phyloP scores from a whole-genome alignment of 2,888 invertebrate species.

The Perdita meconis region DNA sequence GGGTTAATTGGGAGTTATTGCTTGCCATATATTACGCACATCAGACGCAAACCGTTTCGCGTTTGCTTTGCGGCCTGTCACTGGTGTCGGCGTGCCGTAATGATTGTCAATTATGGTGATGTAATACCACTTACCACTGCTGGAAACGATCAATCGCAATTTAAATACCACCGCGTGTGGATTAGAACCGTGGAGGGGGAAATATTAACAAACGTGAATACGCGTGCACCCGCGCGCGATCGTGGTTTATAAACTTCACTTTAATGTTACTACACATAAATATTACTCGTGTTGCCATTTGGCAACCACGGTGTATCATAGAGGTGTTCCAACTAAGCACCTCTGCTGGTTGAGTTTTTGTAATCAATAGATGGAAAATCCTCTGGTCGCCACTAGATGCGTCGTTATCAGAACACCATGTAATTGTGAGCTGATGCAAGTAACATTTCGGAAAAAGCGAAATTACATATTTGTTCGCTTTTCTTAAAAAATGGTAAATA shows the following conservation, averaged over 20 bases:
- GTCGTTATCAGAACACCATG: too few species aligned
- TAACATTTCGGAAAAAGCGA: too few species aligned
- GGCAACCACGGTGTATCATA: too few species aligned
- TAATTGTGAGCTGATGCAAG: too few species aligned
- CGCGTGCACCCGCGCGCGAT: neutral
- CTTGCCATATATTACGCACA: constrained; percentile 61
- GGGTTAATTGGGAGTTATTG: constrained; percentile 69
- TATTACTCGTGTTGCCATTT: too few species aligned
- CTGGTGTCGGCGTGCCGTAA: constrained; percentile 38
- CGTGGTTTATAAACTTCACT: constrained; percentile 9
- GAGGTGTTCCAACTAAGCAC: too few species aligned
- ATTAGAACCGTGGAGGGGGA: neutral
- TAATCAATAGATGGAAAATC: too few species aligned
- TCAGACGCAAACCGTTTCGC: constrained; percentile 51
- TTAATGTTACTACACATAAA: too few species aligned
- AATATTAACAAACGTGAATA: constrained; percentile 43
- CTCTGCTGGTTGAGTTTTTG: too few species aligned
- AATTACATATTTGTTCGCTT: too few species aligned
- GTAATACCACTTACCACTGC: constrained; percentile 37
- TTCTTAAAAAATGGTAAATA: too few species aligned
- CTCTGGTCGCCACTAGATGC: too few species aligned
- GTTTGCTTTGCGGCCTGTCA: constrained; percentile 55
- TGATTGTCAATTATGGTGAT: constrained; percentile 64
- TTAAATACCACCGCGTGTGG: constrained; percentile 34
- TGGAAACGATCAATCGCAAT: constrained; percentile 49